A percentile compares a stretch with the other conserved stretches of the same genome.
Evolutionary conservation across 2,797 vertebrate genomes (phyloP).

Genomic region (Lacerta agilis): DNA sequence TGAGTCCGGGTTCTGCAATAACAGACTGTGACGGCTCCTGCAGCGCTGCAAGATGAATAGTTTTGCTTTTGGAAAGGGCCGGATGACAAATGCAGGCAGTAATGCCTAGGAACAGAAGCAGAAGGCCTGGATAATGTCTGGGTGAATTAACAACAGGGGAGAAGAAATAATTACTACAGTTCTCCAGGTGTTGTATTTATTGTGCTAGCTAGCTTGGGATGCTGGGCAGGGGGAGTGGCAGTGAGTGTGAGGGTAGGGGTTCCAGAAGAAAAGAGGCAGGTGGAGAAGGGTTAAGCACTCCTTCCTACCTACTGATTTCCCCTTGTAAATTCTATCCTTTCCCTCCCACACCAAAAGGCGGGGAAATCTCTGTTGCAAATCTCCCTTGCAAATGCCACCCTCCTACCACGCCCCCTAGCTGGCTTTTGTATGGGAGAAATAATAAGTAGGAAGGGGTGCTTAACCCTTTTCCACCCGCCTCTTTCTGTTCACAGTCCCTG

Average conservation of each 20-base stretch:
- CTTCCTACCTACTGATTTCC: neutral
- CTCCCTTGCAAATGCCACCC: neutral
- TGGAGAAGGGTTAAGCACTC: neutral
- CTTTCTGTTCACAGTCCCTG: neutral
- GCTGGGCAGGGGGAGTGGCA: neutral
- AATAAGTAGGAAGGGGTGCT: neutral
- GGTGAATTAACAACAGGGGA: accelerated
- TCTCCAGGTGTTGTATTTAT: neutral
- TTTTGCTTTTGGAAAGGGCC: neutral
- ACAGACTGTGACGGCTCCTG: conserved; percentile 54
- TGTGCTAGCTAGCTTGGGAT: too few species aligned
- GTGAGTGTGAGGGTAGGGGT: neutral
- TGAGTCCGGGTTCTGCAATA: conserved; percentile 7
- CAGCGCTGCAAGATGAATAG: conserved; percentile 56
- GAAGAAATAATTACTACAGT: neutral
- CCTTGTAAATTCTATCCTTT: neutral
- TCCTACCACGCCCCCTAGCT: neutral
- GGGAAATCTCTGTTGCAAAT: neutral
- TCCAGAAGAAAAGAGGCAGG: neutral
- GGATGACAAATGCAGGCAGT: accelerated
- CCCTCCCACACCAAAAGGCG: too few species aligned
- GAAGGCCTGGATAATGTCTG: neutral
- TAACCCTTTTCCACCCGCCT: neutral
- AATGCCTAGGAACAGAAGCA: neutral
- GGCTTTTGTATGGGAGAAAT: too few species aligned